Evolutionary conservation across 53 echinoderm and acorn worm genomes (phyloP).

Genomic region (Antedon mediterranea): DNA sequence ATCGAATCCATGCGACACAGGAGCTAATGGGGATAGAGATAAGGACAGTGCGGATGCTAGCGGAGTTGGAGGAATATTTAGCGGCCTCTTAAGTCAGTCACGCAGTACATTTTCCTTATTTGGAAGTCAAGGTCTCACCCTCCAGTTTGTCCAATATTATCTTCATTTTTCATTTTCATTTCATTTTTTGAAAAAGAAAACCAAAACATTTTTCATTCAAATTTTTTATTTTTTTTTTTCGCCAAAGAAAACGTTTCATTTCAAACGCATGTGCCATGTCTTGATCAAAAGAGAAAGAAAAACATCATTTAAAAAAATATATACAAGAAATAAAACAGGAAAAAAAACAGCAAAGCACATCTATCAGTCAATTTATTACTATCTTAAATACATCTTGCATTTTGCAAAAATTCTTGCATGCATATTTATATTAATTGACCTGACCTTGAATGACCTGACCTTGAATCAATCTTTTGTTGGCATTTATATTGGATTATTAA

Average conservation of each 20-base stretch:
- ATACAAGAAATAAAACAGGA: too few relatives aligned
- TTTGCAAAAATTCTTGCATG: too few relatives aligned
- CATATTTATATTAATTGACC: too few relatives aligned
- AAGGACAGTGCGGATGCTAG: slow-evolving; percentile 7
- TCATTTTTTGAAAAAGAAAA: neutral
- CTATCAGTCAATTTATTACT: too few relatives aligned
- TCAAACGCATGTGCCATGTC: neutral
- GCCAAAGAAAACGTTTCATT: neutral
- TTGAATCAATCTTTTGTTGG: too few relatives aligned
- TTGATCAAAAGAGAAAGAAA: neutral
- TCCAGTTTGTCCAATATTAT: neutral
- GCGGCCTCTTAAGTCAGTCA: neutral
- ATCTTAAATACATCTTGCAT: too few relatives aligned
- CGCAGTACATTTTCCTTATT: neutral
- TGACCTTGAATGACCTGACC: too few relatives aligned
- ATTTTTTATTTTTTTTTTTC: neutral
- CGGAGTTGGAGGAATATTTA: slow-evolving; percentile 50
- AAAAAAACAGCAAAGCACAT: too few relatives aligned
- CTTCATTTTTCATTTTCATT: neutral
- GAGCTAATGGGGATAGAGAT: slow-evolving; percentile 41
- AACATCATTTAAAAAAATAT: neutral
- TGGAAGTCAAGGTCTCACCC: neutral
- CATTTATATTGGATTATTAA: too few relatives aligned
- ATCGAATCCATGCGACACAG: slow-evolving; percentile 79
- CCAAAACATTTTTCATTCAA: neutral